A percentile compares a stretch with the other conserved stretches of the same genome.
Conservation (phyloP, 2,113 vertebrate species). For the Cyprinus carpio region DNA sequence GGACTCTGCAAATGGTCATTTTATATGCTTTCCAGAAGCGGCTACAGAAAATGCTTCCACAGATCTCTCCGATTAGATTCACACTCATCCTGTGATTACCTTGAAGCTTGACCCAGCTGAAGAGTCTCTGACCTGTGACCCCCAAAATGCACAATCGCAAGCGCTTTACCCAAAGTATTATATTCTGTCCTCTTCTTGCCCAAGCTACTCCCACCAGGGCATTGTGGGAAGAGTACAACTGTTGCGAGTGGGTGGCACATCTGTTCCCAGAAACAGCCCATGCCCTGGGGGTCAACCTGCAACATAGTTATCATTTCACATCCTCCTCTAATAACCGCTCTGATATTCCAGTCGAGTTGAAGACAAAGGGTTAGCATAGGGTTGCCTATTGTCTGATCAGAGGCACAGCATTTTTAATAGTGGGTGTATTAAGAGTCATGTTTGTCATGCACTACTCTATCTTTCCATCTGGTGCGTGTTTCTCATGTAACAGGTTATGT, state of each 20-base stretch:
- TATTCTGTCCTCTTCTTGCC: conserved; percentile 78
- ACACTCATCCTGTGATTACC: conserved; percentile 31
- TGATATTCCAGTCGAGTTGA: conserved; percentile 67
- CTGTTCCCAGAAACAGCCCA: conserved; percentile 91
- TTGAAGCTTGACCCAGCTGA: conserved; percentile 82
- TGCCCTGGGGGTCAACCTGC: conserved; percentile 84
- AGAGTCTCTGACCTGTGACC: conserved; percentile 50
- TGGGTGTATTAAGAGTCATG: conserved; percentile 68
- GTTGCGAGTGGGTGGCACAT: conserved; percentile 98
- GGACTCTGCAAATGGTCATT: conserved; percentile 73
- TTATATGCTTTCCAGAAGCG: conserved; percentile 31
- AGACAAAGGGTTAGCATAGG: conserved; percentile 70
- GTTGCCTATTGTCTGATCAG: conserved; percentile 71
- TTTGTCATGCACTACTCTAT: conserved; percentile 65
- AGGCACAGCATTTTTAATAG: conserved; percentile 66
- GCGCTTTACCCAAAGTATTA: conserved; percentile 78
- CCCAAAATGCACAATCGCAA: conserved; percentile 68
- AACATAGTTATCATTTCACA: conserved; percentile 73
- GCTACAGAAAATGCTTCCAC: background rate
- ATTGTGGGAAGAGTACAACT: conserved; percentile 90
- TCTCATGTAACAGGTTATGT: conserved; percentile 65
- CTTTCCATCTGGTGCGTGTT: conserved; percentile 66
- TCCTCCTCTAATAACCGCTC: conserved; percentile 72
- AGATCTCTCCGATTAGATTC: background rate
- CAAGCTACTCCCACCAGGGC: conserved; percentile 85